A percentile compares a stretch with the other conserved stretches of the same genome.
These are phyloP conservation scores for Typhlomys cinereus DNA, from an alignment of 2,113 vertebrate genomes.

Conservation along the genomic window DNA sequence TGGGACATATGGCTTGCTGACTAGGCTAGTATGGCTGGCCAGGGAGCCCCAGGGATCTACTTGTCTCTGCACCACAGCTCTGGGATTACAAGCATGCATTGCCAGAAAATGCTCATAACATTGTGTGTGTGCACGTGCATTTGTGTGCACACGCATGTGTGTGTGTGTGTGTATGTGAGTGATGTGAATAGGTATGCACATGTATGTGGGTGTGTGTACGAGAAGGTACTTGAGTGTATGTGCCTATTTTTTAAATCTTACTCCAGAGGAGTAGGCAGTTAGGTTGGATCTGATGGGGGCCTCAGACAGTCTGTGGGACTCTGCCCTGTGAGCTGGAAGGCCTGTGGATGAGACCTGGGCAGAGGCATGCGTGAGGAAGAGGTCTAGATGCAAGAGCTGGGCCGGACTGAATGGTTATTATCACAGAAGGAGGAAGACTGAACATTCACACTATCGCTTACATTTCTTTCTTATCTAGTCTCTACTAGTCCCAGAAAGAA, in stretches of 20 bases:
- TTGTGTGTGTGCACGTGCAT: no score
- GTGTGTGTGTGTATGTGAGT: no score
- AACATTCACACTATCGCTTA: neutral
- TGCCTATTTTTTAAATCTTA: neutral
- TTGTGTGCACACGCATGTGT: no score
- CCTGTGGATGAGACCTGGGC: neutral
- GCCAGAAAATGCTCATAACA: no score
- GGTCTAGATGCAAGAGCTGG: neutral
- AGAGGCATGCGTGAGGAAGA: neutral
- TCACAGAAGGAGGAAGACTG: neutral
- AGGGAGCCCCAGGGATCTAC: neutral
- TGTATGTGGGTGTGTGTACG: no score
- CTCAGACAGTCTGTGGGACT: neutral
- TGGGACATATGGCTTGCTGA: neutral
- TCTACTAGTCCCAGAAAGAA: neutral
- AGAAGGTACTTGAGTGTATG: no score
- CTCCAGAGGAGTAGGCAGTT: neutral
- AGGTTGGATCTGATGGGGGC: neutral
- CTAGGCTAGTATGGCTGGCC: neutral
- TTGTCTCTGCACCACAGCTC: neutral
- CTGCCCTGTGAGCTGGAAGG: neutral
- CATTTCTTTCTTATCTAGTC: neutral
- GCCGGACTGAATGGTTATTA: neutral
- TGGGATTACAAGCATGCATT: neutral
- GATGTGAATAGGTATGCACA: no score